Evolutionary conservation across 2,113 vertebrate species (phyloP), one percentile per base, ranked within the genome.

Genomic region (Chamaetylas fuelleborni): DNA sequence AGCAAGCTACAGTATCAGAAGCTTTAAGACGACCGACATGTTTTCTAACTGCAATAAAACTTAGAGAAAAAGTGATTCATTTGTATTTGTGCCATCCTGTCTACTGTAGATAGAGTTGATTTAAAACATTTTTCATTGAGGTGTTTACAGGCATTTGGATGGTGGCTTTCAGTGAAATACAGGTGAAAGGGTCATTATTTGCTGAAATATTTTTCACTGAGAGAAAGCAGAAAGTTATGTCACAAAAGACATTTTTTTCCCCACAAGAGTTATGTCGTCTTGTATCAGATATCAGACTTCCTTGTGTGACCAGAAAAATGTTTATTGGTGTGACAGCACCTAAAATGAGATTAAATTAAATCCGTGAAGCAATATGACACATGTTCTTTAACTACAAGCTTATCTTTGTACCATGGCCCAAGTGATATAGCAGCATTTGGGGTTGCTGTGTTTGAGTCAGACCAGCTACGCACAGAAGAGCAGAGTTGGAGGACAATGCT

Each of bases 401-500:
- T 80, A 18, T 36, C 70, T 93, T 53, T 80, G 20, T 42, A 16
- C 26, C 34, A 8, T 70, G 67, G 72, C 26, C 14, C 43, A 54
- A 13, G 28, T 58, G 13, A 58, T 58, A 8, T 29, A 57, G 31
- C 14, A 47, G 34, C 48, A 36, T 62, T 71, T 66, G 53, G 20
- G 25, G 56, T 25, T 8, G 19, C 0, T 42, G 13, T 77, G 51
- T 71, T 85, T 83, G 42, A 66, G 1, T 61, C 26, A 74, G 42
- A 58, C 2, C 16, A 45, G 60, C 12, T 65, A 8, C 0, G 0
- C 16, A 14, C 0, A 26, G 23, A 79, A 60, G 23, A 62, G 60
- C 42, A 45, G 65, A 81, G 25, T 19, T 48, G 15, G 51, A 91
- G 19, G 26, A 71, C 11, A 29, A 8, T 13, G 29, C 33, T 72